Percentiles rank a stretch among this genome's conserved stretches.
These are phyloP conservation scores for Yponomeuta sedellus DNA, from an alignment of 2,888 invertebrate genomes.

Conservation along the genomic window DNA sequence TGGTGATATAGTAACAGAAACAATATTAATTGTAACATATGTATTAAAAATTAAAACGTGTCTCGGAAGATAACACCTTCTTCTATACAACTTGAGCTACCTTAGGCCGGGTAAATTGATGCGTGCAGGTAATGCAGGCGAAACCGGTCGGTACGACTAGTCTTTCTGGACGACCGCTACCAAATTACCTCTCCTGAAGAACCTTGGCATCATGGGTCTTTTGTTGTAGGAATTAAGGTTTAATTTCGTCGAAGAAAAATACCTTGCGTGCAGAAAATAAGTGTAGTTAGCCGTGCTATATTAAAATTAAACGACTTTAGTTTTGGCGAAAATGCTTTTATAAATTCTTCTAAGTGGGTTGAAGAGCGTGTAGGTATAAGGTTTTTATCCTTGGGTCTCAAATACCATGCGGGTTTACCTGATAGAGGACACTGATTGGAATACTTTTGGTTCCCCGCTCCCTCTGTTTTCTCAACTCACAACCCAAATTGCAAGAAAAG, in stretches of 20 bases:
- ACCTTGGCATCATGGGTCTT: background rate
- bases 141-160: conserved; percentile 44
- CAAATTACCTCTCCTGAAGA: conserved; percentile 39
- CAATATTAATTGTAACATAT: background rate
- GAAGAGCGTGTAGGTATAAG: too few species aligned
- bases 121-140: conserved; percentile 58
- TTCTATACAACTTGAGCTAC: conserved; percentile 12
- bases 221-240: background rate
- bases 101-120: conserved; percentile 21
- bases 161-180: conserved; percentile 53
- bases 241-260: background rate
- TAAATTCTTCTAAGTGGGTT: background rate
- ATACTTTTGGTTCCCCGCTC: too few species aligned
- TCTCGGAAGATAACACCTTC: background rate
- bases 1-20: background rate
- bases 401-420: too few species aligned
- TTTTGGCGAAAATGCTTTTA: background rate
- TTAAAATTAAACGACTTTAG: background rate
- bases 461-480: too few species aligned
- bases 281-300: background rate
- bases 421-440: too few species aligned
- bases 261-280: conserved; percentile 6
- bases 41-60: background rate
- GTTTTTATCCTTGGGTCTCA: too few species aligned
- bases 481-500: too few species aligned